Percentiles rank a stretch among this genome's conserved stretches.
Conservation (phyloP, 2,888 invertebrate genomes). For the Caenorhabditis afra region DNA sequence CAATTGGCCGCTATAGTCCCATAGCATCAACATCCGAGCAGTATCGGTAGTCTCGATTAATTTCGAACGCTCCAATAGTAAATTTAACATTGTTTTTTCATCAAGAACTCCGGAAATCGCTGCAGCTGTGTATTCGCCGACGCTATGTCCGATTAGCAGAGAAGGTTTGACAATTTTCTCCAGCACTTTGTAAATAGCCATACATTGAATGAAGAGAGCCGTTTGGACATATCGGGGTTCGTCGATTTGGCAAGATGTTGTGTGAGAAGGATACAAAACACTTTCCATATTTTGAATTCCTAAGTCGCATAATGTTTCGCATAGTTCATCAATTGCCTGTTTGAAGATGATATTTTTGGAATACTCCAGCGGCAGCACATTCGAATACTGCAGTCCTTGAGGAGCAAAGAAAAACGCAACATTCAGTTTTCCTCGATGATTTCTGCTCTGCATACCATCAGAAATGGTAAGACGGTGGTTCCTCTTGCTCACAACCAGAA, state of each 20-base stretch:
- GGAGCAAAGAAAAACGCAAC: slow-evolving; percentile 75
- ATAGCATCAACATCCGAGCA: slow-evolving; percentile 74
- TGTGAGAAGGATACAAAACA: slow-evolving; percentile 15
- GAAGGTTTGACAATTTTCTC: slow-evolving; percentile 50
- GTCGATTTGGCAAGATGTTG: slow-evolving; percentile 28
- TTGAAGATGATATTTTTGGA: slow-evolving; percentile 28
- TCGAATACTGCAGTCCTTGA: slow-evolving; percentile 74
- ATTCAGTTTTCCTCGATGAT: too few species aligned
- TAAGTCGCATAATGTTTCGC: slow-evolving; percentile 13
- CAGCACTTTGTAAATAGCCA: slow-evolving; percentile 59
- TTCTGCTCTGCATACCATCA: neutral
- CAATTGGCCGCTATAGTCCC: slow-evolving; percentile 40
- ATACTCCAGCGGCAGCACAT: slow-evolving; percentile 65
- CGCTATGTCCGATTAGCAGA: slow-evolving; percentile 71
- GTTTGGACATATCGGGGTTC: slow-evolving; percentile 62
- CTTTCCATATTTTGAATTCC: slow-evolving; percentile 23
- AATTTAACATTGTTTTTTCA: slow-evolving; percentile 37
- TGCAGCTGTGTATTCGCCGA: slow-evolving; percentile 77
- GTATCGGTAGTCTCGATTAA: slow-evolving; percentile 62
- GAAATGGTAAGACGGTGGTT: neutral
- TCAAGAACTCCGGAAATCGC: slow-evolving; percentile 50
- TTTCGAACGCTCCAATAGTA: slow-evolving; percentile 65
- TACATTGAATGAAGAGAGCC: slow-evolving; percentile 64
- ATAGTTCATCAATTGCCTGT: slow-evolving; percentile 35
- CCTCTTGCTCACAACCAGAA: slow-evolving; percentile 24